phyloP scores from a whole-genome alignment of 2,888 invertebrate species.

The Epirrhoe alternata region DNA sequence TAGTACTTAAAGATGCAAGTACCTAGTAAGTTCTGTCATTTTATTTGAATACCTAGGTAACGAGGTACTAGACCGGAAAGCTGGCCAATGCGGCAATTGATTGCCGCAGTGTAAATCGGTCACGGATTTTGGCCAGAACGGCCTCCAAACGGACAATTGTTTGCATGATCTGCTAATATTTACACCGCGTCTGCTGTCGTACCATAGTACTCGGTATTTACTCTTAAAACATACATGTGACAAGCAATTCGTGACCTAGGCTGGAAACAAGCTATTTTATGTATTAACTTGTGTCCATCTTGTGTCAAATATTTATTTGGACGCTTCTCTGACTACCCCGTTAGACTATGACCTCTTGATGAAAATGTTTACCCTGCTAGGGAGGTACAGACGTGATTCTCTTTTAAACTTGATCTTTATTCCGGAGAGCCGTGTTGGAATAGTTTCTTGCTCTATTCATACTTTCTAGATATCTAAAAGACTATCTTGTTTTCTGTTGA shows the following conservation, averaged over 20 bases:
- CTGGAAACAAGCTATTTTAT: not conserved
- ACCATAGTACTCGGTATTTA: not conserved
- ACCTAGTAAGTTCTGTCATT: not conserved
- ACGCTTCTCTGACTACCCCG: too few species aligned
- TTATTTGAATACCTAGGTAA: not conserved
- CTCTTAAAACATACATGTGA: not conserved
- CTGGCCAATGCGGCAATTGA: constrained; percentile 10
- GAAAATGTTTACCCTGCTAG: too few species aligned
- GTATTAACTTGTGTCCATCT: too few species aligned
- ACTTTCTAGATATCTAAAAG: too few species aligned
- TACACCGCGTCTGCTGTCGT: not conserved
- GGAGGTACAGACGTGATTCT: too few species aligned
- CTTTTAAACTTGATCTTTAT: too few species aligned
- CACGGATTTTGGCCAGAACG: not conserved
- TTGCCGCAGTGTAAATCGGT: constrained; percentile 8
- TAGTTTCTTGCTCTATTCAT: too few species aligned
- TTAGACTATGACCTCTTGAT: too few species aligned
- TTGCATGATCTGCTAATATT: constrained; percentile 6
- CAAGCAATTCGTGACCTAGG: not conserved
- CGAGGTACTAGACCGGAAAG: not conserved
- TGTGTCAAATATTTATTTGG: too few species aligned
- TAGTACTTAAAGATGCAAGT: too few species aligned
- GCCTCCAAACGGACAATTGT: not conserved
- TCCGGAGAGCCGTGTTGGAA: too few species aligned
- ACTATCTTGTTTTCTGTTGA: too few species aligned